Evolutionary conservation across 2,113 vertebrate genomes (phyloP).

Genomic region (Nibea albiflora): DNA sequence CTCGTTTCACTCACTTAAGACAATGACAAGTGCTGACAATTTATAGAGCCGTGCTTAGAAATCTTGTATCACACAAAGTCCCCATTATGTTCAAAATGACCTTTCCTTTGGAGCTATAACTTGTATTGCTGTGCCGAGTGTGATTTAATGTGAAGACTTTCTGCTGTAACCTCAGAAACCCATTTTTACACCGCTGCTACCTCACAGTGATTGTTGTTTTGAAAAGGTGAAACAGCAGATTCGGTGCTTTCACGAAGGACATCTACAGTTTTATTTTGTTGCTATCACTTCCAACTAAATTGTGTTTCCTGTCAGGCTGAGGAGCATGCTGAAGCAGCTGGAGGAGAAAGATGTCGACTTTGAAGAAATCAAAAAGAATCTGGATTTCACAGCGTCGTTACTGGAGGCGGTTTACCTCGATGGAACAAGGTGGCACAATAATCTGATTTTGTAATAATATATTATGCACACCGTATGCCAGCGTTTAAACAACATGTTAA

Average conservation of each 20-base stretch:
- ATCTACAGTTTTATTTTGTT: not conserved
- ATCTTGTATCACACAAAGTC: not conserved
- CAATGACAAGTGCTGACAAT: constrained; percentile 31
- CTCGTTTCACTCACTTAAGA: constrained; percentile 19
- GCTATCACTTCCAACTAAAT: not conserved
- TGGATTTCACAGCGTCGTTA: constrained; percentile 91
- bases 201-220: not conserved
- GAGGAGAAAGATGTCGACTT: constrained; percentile 91
- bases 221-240: constrained; percentile 1
- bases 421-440: constrained; percentile 85
- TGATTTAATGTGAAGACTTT: constrained; percentile 8
- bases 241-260: not conserved
- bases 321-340: constrained; percentile 91
- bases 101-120: constrained; percentile 14
- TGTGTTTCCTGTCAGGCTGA: constrained; percentile 81
- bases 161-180: not conserved
- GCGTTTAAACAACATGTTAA: too few species aligned
- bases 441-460: too few species aligned
- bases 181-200: not conserved
- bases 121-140: constrained; percentile 1
- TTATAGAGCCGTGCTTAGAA: not conserved
- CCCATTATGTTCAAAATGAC: constrained; percentile 10
- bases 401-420: constrained; percentile 93
- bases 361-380: constrained; percentile 91
- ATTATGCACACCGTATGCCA: too few species aligned